Conservation (phyloP, 1,140 invertebrate species). For the Drosophila melanica region DNA sequence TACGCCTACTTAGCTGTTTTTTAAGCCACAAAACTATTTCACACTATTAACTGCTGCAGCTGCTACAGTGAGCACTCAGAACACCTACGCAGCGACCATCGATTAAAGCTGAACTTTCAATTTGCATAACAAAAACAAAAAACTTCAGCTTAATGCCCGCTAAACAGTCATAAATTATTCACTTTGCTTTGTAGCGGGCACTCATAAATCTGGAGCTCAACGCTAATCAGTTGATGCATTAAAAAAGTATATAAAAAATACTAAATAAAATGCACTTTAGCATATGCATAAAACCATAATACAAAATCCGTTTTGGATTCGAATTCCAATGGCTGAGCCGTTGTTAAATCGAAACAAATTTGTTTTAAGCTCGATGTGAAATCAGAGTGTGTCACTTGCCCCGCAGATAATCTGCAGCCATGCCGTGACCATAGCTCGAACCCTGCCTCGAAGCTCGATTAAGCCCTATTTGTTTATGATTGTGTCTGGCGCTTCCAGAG, state of each 20-base stretch:
- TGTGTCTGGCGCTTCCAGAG: constrained; percentile 55
- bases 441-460: constrained; percentile 5
- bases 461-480: constrained; percentile 51
- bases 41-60: constrained; percentile 4
- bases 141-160: constrained; percentile 2
- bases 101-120: constrained; percentile 34
- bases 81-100: constrained; percentile 8
- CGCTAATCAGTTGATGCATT: constrained; percentile 76
- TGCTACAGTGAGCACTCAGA: constrained; percentile 1
- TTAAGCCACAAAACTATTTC: constrained; percentile 6
- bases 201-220: constrained; percentile 70
- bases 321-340: constrained; percentile 57
- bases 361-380: constrained; percentile 46
- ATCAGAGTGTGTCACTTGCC: constrained; percentile 51
- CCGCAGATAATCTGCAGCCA: constrained; percentile 63
- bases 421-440: constrained; percentile 35
- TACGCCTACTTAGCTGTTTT: not conserved
- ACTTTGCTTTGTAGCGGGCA: constrained; percentile 22
- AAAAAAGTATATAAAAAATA: constrained; percentile 14
- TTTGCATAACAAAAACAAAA: constrained; percentile 28
- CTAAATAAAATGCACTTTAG: constrained; percentile 53
- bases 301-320: constrained; percentile 26
- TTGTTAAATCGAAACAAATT: constrained; percentile 70
- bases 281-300: constrained; percentile 25
- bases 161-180: constrained; percentile 68